Conservation (phyloP, 2,113 vertebrate genomes). For the Athene cunicularia region DNA sequence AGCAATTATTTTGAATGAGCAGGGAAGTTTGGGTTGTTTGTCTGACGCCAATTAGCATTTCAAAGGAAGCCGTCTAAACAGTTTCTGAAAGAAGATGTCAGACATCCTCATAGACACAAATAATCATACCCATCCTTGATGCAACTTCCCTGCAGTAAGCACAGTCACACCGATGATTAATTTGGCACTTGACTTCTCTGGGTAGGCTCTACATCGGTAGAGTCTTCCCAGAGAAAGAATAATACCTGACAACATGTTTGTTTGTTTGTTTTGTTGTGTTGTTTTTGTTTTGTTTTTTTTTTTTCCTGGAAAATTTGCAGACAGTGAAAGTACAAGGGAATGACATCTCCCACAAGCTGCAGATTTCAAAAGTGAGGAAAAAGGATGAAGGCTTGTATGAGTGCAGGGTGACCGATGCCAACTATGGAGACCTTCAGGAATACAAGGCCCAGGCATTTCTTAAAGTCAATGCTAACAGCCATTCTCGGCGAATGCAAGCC, state of each 20-base stretch:
- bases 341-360: conserved; percentile 97
- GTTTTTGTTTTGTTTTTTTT: too few species aligned
- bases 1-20: not conserved
- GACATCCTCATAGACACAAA: not conserved
- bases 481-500: conserved; percentile 83
- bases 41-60: not conserved
- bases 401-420: conserved; percentile 92
- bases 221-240: not conserved
- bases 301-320: conserved; percentile 75
- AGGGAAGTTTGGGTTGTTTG: not conserved
- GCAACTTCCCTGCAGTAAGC: conserved; percentile 35
- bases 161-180: not conserved
- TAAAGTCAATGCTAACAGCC: conserved; percentile 86
- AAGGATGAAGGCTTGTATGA: conserved; percentile 93
- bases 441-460: conserved; percentile 93
- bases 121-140: not conserved
- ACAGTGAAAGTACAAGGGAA: conserved; percentile 97
- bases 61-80: not conserved
- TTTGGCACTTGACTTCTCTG: not conserved
- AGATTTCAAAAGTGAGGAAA: conserved; percentile 93
- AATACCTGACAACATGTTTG: not conserved
- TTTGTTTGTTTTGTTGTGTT: not conserved
- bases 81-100: not conserved
- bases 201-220: not conserved
- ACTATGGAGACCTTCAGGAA: conserved; percentile 91